Base-by-base conservation (phyloP, 2,113 vertebrate genomes). In the Fregetta grallaria region DNA sequence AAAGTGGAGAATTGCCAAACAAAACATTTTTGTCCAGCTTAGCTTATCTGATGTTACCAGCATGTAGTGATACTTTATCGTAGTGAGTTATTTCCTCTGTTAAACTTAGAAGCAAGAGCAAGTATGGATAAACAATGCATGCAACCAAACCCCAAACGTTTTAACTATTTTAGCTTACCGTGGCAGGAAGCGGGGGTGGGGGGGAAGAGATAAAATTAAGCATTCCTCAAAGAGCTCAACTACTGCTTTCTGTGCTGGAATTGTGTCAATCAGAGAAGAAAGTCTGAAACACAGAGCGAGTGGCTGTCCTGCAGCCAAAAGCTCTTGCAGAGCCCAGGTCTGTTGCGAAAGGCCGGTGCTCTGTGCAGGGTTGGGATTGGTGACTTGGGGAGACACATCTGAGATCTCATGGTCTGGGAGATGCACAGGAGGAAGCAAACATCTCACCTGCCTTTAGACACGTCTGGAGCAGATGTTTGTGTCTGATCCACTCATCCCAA, bases 21-120 rank as follows among this genome's bases (percentile, higher is more conserved):
- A 62, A 96, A 96, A 92, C 38, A 56, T 77, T 97, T 97, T 92
- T 86, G 86, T 97, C 78, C 94, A 91, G 63, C 10, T 65, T 86
- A 65, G 83, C 74, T 97, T 97, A 97, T 96, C 94, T 96, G 92
- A 97, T 92, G 81, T 95, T 90, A 94, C 91, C 93, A 92, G 93
- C 88, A 92, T 84, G 89, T 75, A 82, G 90, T 47, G 73, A 73
- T 76, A 52, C 92, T 94, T 89, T 94, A 88, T 94, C 30, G 20
- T 62, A 84, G 93, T 10, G 34, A 96, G 83, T 85, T 34, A 83
- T 77, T 97, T 97, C 94, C 94, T 96, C 78, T 86, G 90, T 92
- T 94, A 94, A 92, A 90, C 71, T 85, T 44, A 80, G 86, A 97
- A 94, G 71, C 80, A 67, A 85, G 45, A 79, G 55, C 50, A 88